Evolutionary conservation across 2,113 vertebrate species (phyloP).

Genomic region (Meriones unguiculatus): DNA sequence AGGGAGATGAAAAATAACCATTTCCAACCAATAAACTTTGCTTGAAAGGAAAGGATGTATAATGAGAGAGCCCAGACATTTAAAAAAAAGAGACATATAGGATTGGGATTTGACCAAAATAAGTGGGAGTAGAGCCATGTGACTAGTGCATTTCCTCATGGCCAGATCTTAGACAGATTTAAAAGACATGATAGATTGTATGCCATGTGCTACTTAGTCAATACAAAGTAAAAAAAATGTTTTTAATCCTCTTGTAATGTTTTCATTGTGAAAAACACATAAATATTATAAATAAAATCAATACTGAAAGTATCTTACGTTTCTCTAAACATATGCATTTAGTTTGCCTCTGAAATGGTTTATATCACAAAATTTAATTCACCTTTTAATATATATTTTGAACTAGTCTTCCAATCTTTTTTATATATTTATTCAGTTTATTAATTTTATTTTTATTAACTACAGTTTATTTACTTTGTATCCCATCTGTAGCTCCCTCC

Average conservation of each 20-base stretch:
- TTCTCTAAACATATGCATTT: not conserved
- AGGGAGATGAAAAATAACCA: not conserved
- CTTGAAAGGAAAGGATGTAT: not conserved
- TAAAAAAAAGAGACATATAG: not conserved
- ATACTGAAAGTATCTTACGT: not conserved
- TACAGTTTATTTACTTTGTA: no score
- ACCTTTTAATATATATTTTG: not conserved
- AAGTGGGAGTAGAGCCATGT: not conserved
- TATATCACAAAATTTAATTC: no score
- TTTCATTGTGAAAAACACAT: not conserved
- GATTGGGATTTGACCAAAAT: not conserved
- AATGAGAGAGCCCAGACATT: no score
- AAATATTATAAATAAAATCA: not conserved
- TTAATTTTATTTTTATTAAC: no score
- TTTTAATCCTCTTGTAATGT: not conserved
- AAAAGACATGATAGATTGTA: not conserved
- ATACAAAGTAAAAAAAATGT: not conserved
- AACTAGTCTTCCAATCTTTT: not conserved
- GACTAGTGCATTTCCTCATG: not conserved
- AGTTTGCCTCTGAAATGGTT: not conserved
- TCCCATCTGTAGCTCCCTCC: no score
- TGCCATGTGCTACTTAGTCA: not conserved
- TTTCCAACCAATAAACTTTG: not conserved
- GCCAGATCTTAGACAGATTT: not conserved
- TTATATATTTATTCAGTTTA: no score